phyloP scores from a whole-genome alignment of 2,797 vertebrate species.

The Intellagama lesueurii region DNA sequence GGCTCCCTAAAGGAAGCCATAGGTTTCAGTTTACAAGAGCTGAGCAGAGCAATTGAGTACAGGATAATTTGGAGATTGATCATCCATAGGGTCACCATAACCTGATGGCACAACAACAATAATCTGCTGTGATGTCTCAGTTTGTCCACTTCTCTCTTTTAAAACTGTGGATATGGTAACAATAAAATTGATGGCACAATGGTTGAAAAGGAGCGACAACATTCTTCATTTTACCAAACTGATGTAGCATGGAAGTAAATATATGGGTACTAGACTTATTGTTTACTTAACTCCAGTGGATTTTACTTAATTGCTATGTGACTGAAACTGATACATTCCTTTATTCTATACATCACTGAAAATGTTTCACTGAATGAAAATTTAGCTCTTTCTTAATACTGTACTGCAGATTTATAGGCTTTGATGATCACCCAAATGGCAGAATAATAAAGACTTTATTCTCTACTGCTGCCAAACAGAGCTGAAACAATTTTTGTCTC shows the following conservation, averaged over 20 bases:
- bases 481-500: constrained; percentile 33
- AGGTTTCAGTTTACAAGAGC: too few species aligned
- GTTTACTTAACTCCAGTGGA: too few species aligned
- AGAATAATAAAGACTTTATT: constrained; percentile 24
- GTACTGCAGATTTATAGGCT: constrained; percentile 13
- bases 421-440: constrained; percentile 14
- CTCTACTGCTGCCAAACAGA: constrained; percentile 2
- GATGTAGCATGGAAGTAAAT: not conserved
- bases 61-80: too few species aligned
- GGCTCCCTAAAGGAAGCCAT: too few species aligned
- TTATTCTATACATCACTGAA: not conserved
- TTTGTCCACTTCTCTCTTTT: not conserved
- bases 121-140: not conserved
- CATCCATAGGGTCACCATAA: too few species aligned
- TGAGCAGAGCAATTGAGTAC: too few species aligned
- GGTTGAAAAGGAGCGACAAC: not conserved
- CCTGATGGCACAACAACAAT: too few species aligned
- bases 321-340: not conserved
- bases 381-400: not conserved
- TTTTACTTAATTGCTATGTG: not conserved
- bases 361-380: not conserved
- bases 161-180: not conserved
- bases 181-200: not conserved
- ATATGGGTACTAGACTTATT: not conserved
- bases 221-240: not conserved